These are phyloP conservation scores for Drosophila bifasciata DNA, from an alignment of 1,140 invertebrate species.

Conservation along the genomic window DNA sequence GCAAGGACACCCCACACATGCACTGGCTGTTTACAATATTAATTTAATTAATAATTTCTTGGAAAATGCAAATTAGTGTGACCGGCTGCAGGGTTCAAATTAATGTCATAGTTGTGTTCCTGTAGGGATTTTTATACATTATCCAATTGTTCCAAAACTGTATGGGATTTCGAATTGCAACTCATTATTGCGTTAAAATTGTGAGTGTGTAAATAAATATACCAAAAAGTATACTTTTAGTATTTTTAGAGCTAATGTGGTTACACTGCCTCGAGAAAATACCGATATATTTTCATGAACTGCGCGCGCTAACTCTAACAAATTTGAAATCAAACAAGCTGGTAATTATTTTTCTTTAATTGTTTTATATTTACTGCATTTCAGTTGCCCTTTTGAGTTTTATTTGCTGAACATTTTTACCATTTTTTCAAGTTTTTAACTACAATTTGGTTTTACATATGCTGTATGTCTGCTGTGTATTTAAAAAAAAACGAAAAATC, in stretches of 20 bases:
- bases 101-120: no score
- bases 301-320: neutral
- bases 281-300: neutral
- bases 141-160: no score
- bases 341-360: constrained; percentile 8
- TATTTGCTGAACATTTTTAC: constrained; percentile 76
- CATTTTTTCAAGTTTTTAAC: constrained; percentile 79
- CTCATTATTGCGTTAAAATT: no score
- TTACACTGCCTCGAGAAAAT: no score
- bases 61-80: no score
- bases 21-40: constrained; percentile 15
- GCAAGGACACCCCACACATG: constrained; percentile 3
- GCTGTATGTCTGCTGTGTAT: constrained; percentile 27
- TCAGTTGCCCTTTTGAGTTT: constrained; percentile 61
- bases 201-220: no score
- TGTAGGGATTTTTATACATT: no score
- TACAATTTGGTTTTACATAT: constrained; percentile 78
- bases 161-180: no score
- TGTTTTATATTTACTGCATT: constrained; percentile 59
- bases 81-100: no score
- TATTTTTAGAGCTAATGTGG: no score
- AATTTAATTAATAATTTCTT: neutral
- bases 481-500: neutral
- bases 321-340: neutral
- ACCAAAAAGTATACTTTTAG: no score